A percentile compares a stretch with the other conserved stretches of the same genome.
Evolutionary conservation across 2,888 invertebrate genomes (phyloP).

Genomic region (Portevinia maculata): DNA sequence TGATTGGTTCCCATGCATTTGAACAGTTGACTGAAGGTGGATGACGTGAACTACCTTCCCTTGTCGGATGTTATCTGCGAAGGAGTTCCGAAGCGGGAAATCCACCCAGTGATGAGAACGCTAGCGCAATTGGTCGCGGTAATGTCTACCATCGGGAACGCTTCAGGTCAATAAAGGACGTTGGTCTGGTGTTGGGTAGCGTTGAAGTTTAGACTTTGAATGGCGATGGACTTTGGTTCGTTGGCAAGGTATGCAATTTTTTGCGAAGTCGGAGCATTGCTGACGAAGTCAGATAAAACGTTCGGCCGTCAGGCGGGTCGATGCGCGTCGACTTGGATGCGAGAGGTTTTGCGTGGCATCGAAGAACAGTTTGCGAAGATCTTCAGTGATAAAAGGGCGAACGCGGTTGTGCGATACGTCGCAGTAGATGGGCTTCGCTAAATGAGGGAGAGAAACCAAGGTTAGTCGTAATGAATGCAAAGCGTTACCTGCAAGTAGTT

Average conservation of each 20-base stretch:
- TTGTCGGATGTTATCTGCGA: too few relatives aligned
- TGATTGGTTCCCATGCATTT: too few relatives aligned
- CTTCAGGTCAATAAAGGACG: too few relatives aligned
- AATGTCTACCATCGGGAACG: too few relatives aligned
- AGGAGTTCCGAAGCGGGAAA: too few relatives aligned
- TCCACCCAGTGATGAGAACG: too few relatives aligned
- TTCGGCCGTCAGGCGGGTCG: slow-evolving; percentile 20
- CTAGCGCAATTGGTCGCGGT: too few relatives aligned
- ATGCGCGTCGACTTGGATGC: slow-evolving; percentile 13
- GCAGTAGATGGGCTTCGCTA: slow-evolving; percentile 27
- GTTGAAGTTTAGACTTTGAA: neutral
- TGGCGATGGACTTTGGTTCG: slow-evolving; percentile 25
- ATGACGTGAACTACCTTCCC: too few relatives aligned
- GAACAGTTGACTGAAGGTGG: too few relatives aligned
- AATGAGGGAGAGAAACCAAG: slow-evolving; percentile 1
- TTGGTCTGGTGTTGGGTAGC: neutral
- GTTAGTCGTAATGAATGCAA: slow-evolving; percentile 14
- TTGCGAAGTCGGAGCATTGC: neutral
- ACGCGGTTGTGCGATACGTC: slow-evolving; percentile 29
- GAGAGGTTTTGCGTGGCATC: slow-evolving; percentile 21
- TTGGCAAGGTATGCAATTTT: slow-evolving; percentile 20
- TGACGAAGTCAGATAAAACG: slow-evolving; percentile 25
- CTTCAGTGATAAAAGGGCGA: slow-evolving; percentile 31
- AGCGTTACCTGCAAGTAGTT: slow-evolving; percentile 23
- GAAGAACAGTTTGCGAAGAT: slow-evolving; percentile 30